Conservation (phyloP, 2,797 vertebrate species). For the Neosilurus mollespiculum region DNA sequence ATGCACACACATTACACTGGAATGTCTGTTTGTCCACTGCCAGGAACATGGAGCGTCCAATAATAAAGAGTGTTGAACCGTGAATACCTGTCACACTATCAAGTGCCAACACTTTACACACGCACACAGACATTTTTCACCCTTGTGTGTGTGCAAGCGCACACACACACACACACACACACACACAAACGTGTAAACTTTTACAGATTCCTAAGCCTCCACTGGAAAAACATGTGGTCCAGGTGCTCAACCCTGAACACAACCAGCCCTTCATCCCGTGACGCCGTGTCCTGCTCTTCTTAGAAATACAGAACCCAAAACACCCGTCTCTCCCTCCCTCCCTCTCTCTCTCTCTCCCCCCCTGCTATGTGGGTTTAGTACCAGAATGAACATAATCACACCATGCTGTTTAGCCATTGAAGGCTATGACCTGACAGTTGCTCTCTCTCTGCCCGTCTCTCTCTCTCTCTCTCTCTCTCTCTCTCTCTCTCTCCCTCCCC, state of each 20-base stretch:
- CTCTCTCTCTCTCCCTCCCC: background rate
- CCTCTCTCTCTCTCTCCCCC: background rate
- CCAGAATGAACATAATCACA: slow-evolving; percentile 33
- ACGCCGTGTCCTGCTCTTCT: slow-evolving; percentile 3
- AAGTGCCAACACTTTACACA: slow-evolving; percentile 7
- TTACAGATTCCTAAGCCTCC: slow-evolving; percentile 14
- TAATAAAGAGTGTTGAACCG: background rate
- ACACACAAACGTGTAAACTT: background rate
- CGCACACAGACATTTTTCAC: background rate
- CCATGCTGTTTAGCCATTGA: slow-evolving; percentile 17
- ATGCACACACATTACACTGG: background rate
- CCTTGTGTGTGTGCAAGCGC: background rate
- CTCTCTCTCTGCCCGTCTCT: background rate
- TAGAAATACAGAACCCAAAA: slow-evolving; percentile 10
- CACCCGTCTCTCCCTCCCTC: background rate
- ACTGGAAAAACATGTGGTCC: slow-evolving; percentile 23
- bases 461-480: background rate
- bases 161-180: background rate
- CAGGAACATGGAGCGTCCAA: background rate
- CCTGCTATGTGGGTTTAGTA: background rate
- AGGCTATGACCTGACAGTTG: slow-evolving; percentile 32
- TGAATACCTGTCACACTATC: background rate
- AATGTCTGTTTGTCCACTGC: background rate
- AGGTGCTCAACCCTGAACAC: slow-evolving; percentile 9
- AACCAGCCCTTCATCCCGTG: slow-evolving; percentile 6